Base-by-base conservation (phyloP, 2,797 vertebrate species). In the Phyllotis vaccarum region DNA sequence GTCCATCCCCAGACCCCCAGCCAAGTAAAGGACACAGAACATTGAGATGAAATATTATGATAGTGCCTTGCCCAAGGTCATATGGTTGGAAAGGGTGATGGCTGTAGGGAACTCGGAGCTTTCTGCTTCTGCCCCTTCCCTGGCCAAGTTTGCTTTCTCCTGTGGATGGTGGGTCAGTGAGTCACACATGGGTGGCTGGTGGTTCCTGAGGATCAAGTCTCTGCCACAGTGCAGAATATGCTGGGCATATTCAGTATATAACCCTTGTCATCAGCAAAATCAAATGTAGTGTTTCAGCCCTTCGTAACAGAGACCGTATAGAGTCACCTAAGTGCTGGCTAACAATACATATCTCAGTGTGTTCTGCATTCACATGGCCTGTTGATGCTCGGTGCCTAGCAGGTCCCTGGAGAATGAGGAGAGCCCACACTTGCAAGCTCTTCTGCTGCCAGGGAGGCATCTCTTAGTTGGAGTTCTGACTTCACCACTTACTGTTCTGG, bases 341-440 rank as follows among this genome's bases (percentile, higher is more conserved):
- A 29, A 29, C 9, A 0, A 1, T 6, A 1, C 0, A 0, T 0
- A 2, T 2, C 34, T 29, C 40, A 0, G 27, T 31, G 8, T 24
- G 13, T 17, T 24, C 81, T 17, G 0, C 24, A 0, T 31, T 27
- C 21, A 2, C 2, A 24, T 2, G n/a, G 4, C 21, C 24, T 56
- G 34, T 2, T 5, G 14, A 56, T 1, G 0, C 37, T 3, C 2
- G 22, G 37, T 6, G 56, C 40, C 3, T 3, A 3, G 52, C 0
- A 0, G 5, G 0, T 9, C 49, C 83, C 80, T 9, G 0, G 27
- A 34, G 68, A 54, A 40, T 4, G 6, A 8, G 6, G 75, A 64
- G 29, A 5, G 5, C 14, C 3, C 3, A 5, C 11, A 10, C 29
- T 66, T 19, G 0, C 11, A 29, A 1, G 27, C 16, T n/a, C 76